A percentile compares a stretch with the other conserved stretches of the same genome.
These are phyloP conservation scores for Fukomys damarensis DNA, from an alignment of 2,113 vertebrate genomes.

Conservation along the genomic window DNA sequence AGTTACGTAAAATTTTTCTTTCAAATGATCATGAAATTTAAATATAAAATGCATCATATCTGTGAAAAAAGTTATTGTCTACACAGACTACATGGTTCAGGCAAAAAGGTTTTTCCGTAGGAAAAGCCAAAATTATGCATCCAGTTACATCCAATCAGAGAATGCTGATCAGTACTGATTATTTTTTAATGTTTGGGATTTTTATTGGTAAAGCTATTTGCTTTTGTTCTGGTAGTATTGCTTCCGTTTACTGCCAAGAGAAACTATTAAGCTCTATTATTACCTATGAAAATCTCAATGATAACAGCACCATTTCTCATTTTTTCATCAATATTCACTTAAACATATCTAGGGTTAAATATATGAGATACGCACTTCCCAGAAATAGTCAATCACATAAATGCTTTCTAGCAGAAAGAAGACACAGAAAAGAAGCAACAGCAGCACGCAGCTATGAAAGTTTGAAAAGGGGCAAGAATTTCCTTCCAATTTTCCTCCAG, in stretches of 20 bases:
- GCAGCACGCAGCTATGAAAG: accelerated
- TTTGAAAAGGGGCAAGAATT: neutral
- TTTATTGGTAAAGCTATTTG: neutral
- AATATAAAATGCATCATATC: neutral
- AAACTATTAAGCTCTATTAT: neutral
- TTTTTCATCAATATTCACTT: neutral
- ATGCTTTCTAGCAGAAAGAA: neutral
- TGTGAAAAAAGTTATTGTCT: neutral
- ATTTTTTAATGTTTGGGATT: neutral
- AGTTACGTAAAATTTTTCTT: neutral
- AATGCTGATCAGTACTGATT: neutral
- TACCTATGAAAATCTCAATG: neutral
- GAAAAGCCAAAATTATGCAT: neutral
- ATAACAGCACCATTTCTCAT: neutral
- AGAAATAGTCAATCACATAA: neutral
- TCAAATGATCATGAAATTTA: neutral
- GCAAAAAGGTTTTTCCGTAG: neutral
- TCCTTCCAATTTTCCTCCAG: neutral
- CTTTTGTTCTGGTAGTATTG: neutral
- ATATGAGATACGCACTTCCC: neutral
- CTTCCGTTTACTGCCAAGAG: neutral
- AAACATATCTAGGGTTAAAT: neutral
- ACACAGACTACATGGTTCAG: neutral
- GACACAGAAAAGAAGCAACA: neutral
- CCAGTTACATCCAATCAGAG: accelerated